Percentiles rank a stretch among this genome's conserved stretches.
Evolutionary conservation across 2,888 invertebrate genomes (phyloP).

Genomic region (Catocala sponsa): DNA sequence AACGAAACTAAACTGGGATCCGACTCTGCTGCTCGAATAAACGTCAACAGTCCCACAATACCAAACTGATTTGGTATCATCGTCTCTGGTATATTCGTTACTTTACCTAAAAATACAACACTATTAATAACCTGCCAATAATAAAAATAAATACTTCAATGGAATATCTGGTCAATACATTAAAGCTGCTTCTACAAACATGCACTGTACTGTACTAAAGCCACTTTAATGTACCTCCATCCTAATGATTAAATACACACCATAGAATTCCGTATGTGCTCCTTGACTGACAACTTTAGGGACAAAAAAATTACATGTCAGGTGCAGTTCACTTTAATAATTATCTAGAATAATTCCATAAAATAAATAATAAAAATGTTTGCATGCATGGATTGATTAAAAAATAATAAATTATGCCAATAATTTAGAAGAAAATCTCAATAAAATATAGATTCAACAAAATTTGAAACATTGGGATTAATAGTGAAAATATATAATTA

Average conservation of each 20-base stretch:
- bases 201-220: conserved; percentile 29
- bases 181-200: conserved; percentile 52
- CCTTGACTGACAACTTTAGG: conserved; percentile 80
- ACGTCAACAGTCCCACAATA: conserved; percentile 99
- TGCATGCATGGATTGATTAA: conserved; percentile 30
- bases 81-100: conserved; percentile 99
- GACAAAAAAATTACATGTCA: conserved; percentile 67
- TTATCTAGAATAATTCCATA: conserved; percentile 42
- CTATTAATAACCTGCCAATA: conserved; percentile 25
- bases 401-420: background rate
- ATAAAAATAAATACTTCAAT: conserved; percentile 37
- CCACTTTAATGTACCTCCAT: conserved; percentile 58
- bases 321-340: conserved; percentile 49
- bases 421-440: background rate
- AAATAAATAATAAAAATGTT: conserved; percentile 25
- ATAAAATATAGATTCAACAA: too few relatives aligned
- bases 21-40: conserved; percentile 98
- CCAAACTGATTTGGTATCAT: conserved; percentile 99
- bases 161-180: conserved; percentile 49
- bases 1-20: conserved; percentile 98
- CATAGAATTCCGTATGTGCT: conserved; percentile 79
- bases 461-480: background rate
- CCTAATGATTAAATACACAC: conserved; percentile 71
- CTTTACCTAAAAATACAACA: conserved; percentile 91
- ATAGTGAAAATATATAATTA: background rate